phyloP scores from a whole-genome alignment of 1,140 invertebrate genomes.

The Euborellia annulipes region DNA sequence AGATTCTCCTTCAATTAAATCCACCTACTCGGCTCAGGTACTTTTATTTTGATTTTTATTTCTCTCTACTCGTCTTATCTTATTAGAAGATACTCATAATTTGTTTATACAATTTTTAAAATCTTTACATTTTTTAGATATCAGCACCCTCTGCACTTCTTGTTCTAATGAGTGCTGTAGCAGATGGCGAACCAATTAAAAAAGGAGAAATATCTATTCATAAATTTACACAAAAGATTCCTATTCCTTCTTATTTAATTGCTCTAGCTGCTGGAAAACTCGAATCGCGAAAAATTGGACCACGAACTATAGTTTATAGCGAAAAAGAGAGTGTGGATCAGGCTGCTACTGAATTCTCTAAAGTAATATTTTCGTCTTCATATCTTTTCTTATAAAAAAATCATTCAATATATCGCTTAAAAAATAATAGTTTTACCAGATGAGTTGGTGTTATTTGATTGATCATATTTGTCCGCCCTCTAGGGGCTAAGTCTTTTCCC shows the following conservation, averaged over 20 bases:
- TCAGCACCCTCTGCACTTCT: slow-evolving; percentile 57
- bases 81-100: no score
- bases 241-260: slow-evolving; percentile 60
- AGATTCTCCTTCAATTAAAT: slow-evolving; percentile 85
- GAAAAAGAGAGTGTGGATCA: slow-evolving; percentile 72
- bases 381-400: no score
- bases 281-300: slow-evolving; percentile 58
- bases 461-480: no score
- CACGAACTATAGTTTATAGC: slow-evolving; percentile 71
- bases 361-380: slow-evolving; percentile 28
- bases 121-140: slow-evolving; percentile 39
- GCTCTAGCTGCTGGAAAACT: slow-evolving; percentile 77
- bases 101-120: no score
- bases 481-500: no score
- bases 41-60: no score
- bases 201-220: slow-evolving; percentile 31
- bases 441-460: no score
- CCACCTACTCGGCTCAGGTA: slow-evolving; percentile 69
- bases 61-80: no score
- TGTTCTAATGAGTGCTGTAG: slow-evolving; percentile 80
- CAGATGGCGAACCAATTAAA: slow-evolving; percentile 27
- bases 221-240: slow-evolving; percentile 59
- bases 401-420: no score
- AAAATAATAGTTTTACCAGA: no score
- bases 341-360: slow-evolving; percentile 73